Base-by-base conservation (phyloP, 2,888 invertebrate genomes). In the Erynnis tages region DNA sequence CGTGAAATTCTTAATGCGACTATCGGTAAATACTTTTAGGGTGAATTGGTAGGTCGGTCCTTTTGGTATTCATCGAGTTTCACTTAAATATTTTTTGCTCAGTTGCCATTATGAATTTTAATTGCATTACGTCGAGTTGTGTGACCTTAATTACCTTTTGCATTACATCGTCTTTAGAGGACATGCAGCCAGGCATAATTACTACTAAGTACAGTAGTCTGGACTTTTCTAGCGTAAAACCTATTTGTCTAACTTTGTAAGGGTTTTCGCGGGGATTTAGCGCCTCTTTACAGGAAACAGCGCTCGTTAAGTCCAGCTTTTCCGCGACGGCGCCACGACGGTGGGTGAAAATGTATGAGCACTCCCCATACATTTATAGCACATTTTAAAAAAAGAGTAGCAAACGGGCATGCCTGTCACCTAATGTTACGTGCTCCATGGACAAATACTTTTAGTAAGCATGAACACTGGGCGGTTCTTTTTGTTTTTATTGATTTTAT, bases 231-330 rank as follows among this genome's bases (percentile, higher is more conserved):
- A 61, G 60, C 62, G 54, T 57, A 61, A 67, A 70, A 74, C 73
- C 63, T 72, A 75, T 78, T 78, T 76, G 69, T 69, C 66, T 61
- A 69, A 71, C 65, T 71, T 73, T 66, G 65, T 67, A 61, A 61
- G 62, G 25, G 5, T 4, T 61, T 59, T 63, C 57, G 62, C 58
- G 48, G 60, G 61, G 62, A 67, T 69, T 71, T 67, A 68, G 64
- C 62, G 56, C 55, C 61, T 65, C 66, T 67, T 71, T 63, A 65
- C 64, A 54, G 63, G 60, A 50, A 67, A 70, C 67, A 67, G 56
- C 61, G 64, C 69, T 75, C 70, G 73, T 77, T 74, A 74, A 65
- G 64, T 62, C 61, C 38, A 58, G 58, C 66, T 69, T 73, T 69
- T 67, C 65, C 62, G 55, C 63, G 25, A 27, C 16, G 23, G 16